These are phyloP conservation scores for Garra rufa DNA, from an alignment of 2,113 vertebrate species.

Conservation along the genomic window DNA sequence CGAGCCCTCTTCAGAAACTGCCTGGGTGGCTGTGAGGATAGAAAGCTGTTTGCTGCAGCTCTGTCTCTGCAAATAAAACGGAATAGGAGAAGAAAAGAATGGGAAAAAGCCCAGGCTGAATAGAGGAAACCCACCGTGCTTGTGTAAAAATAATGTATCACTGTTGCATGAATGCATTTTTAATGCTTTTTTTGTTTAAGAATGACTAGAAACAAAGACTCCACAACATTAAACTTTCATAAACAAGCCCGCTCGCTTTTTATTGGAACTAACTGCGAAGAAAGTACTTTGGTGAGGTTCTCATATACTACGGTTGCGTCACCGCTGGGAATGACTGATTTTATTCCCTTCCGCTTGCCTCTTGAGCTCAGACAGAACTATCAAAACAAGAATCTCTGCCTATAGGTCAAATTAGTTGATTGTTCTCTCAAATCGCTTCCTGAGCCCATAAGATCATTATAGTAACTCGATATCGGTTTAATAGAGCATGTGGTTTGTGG, in stretches of 20 bases:
- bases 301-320: conserved; percentile 25
- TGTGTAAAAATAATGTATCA: conserved; percentile 41
- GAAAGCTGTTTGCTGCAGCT: conserved; percentile 12
- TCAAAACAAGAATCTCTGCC: conserved; percentile 37
- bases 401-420: conserved; percentile 47
- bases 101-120: conserved; percentile 16
- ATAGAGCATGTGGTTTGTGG: conserved; percentile 37
- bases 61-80: conserved; percentile 24
- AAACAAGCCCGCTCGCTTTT: conserved; percentile 28
- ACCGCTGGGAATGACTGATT: background rate
- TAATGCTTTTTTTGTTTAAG: conserved; percentile 32
- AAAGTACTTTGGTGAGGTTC: conserved; percentile 26
- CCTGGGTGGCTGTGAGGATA: conserved; percentile 7
- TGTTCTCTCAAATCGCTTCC: conserved; percentile 21
- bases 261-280: conserved; percentile 40
- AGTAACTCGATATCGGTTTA: conserved; percentile 32
- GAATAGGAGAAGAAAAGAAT: conserved; percentile 2
- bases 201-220: conserved; percentile 25
- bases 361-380: conserved; percentile 21
- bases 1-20: conserved; percentile 47
- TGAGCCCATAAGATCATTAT: conserved; percentile 19
- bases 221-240: conserved; percentile 47
- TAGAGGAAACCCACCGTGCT: conserved; percentile 34
- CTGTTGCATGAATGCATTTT: conserved; percentile 39
- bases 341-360: background rate